Evolutionary conservation across 2,113 vertebrate species (phyloP), one percentile per base, ranked within the genome.

Genomic region (Rhynchopsitta pachyrhyncha): DNA sequence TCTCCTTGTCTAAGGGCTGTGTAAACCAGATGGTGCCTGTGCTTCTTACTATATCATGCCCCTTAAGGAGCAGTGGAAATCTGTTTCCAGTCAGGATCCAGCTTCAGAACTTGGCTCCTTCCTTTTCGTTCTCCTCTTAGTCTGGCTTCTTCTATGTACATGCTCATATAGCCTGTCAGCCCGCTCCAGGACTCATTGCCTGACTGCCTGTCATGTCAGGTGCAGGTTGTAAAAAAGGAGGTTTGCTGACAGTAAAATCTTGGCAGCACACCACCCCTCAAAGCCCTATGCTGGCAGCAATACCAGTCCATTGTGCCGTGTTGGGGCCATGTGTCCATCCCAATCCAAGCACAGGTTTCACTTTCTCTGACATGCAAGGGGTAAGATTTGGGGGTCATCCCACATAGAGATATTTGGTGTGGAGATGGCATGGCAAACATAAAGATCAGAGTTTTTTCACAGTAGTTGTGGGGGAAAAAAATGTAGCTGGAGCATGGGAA

Each of bases 111-210:
- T 49, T 88, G 49, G 14, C 18, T 73, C 11, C 28, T 76, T 86
- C 33, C 10, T 88, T 17, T 73, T 82, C 18, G 20, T 93, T 79
- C 22, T 13, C 29, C 2, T 5, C 20, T 55, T 42, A 60, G 6
- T 33, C 44, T 4, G 5, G 3, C 10, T 80, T 82, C 27, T 41
- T 9, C 33, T 31, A 5, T 28, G 39, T 20, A 64, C 7, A 73
- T 0, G 1, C 2, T 50, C 42, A 35, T 1, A 0, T 5, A 29
- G 7, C 31, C 33, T 68, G 23, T 24, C 67, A 53, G 55, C 22
- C 50, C 49, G 28, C 66, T 64, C 37, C 39, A 41, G 25, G 31
- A 59, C 19, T 68, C 14, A 3, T 11, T 39, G 66, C 2, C 62
- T 41, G 22, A 4, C 35, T 46, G 17, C 6, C 49, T 63, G 18